Percentiles rank a stretch among this genome's conserved stretches.
These are phyloP conservation scores for Patella depressa DNA, from an alignment of 2,888 invertebrate species.

Conservation along the genomic window DNA sequence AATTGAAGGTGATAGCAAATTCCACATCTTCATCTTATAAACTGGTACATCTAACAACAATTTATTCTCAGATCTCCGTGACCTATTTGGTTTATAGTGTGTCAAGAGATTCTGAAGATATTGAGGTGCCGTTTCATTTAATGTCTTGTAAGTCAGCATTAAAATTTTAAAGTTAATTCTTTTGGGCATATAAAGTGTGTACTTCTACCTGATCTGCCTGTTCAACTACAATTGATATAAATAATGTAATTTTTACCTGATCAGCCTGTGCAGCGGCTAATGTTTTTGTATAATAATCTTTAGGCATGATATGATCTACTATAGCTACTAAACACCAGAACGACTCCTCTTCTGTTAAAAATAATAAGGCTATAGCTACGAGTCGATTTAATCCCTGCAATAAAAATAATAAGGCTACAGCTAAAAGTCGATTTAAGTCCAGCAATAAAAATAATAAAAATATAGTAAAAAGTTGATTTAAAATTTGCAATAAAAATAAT, in stretches of 20 bases:
- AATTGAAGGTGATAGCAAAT: too few relatives aligned
- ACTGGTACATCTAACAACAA: too few relatives aligned
- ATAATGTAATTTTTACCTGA: conserved; percentile 67
- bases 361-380: conserved; percentile 74
- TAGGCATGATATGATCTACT: conserved; percentile 74
- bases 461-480: too few relatives aligned
- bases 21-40: too few relatives aligned
- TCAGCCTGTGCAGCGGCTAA: conserved; percentile 75
- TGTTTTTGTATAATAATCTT: conserved; percentile 74
- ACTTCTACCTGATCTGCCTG: not conserved
- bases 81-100: too few relatives aligned
- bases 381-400: conserved; percentile 75
- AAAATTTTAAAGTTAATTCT: too few relatives aligned
- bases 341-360: conserved; percentile 75
- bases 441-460: conserved; percentile 46
- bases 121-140: too few relatives aligned
- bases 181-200: not conserved
- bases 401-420: conserved; percentile 73
- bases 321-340: conserved; percentile 75
- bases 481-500: conserved; percentile 3
- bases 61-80: too few relatives aligned
- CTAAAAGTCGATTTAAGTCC: conserved; percentile 75
- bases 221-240: not conserved
- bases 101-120: too few relatives aligned
- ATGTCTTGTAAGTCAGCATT: too few relatives aligned